Conservation (phyloP, 2,113 vertebrate species). For the Sciurus niger region DNA sequence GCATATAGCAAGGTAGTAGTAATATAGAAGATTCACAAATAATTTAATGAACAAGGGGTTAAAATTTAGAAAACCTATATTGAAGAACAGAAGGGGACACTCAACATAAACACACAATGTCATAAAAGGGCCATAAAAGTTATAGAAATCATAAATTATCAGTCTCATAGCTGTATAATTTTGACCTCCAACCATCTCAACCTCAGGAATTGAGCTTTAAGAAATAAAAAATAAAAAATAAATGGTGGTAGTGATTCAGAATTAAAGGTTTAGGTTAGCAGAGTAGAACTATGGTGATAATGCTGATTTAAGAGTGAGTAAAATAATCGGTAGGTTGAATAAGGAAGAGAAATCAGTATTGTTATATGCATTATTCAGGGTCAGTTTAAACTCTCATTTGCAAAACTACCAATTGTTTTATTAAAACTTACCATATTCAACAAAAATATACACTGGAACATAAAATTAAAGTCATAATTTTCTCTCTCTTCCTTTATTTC, state of each 20-base stretch:
- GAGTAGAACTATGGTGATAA: not conserved
- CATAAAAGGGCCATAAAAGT: conserved; percentile 3
- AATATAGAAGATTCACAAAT: not conserved
- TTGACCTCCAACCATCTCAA: not conserved
- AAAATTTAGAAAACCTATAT: not conserved
- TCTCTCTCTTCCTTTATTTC: not conserved
- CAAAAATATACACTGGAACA: conserved; percentile 29
- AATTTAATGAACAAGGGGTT: conserved; percentile 9
- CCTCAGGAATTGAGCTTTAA: not conserved
- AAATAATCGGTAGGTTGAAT: not conserved
- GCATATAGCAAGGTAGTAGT: not conserved
- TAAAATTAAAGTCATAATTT: conserved; percentile 48
- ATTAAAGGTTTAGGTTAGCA: not conserved
- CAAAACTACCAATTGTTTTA: conserved; percentile 59
- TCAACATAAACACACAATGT: not conserved
- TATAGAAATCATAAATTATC: conserved; percentile 19
- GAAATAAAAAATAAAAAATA: conserved; percentile 19
- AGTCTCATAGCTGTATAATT: conserved; percentile 2
- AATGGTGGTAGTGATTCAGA: not conserved
- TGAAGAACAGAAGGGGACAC: not conserved
- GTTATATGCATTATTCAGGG: not conserved
- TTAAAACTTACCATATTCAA: conserved; percentile 38
- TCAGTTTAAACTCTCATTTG: not conserved
- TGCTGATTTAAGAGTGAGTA: not conserved
- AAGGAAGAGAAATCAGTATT: conserved; percentile 43